Base-by-base conservation (phyloP, 2,888 invertebrate species). In the Sesia apiformis region DNA sequence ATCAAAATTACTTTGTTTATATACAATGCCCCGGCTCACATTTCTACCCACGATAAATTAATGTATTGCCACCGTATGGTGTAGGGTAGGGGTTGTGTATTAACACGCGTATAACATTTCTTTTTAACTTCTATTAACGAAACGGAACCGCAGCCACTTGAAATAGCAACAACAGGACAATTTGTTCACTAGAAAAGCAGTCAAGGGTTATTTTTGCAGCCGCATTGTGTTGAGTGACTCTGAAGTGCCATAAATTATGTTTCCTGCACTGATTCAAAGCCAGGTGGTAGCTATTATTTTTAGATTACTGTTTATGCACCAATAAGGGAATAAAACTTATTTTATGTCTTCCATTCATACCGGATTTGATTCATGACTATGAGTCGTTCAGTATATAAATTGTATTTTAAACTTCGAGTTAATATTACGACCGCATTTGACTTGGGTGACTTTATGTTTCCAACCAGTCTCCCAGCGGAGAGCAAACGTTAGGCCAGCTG, bases 171-270 rank as follows among this genome's bases (percentile, higher is more conserved):
- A 62, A 54, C 6, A 40, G 39, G 40, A 52, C 50, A 76, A 81
- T 77, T 79, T 77, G 78, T 75, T 72, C 70, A 63, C 67, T 76
- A 76, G 74, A 75, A 76, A 78, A 76, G 76, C 74, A 80, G 77
- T 82, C 72, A 84, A 86, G 85, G 81, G 87, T 84, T 86, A 81
- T 81, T 74, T 79, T 82, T 84, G 87, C 86, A 83, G 85, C 78
- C 62, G 77, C 74, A 82, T 83, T 85, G 82, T 84, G 73, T 79
- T 3, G 5, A 40, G 39, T 59, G 65, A 69, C 63, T 66, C 72
- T 71, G 66, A 72, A 74, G 70, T 65, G 68, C 69, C 75, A 82
- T 87, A 86, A 87, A 87, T 86, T 78, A 85, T 67, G 70, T 70
- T 70, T 74, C 72, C 72, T 68, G 69, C 78, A 79, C 80, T 70